Base-by-base conservation (phyloP, 2,888 invertebrate genomes). In the Pediacus dermestoides region DNA sequence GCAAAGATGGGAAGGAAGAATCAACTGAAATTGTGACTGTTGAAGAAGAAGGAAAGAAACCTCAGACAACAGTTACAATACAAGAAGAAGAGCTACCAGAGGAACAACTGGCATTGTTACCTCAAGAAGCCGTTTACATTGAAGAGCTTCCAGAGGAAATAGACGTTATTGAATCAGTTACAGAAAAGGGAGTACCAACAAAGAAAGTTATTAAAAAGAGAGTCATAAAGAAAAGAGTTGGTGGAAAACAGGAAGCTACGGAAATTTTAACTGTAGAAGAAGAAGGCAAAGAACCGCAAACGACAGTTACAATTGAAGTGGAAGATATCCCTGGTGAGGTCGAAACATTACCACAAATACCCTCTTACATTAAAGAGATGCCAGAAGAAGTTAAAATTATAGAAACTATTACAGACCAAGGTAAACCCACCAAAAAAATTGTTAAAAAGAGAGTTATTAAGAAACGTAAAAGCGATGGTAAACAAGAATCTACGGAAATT, bases 21-120 rank as follows among this genome's bases (percentile, higher is more conserved):
- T 37, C 52, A 11, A 50, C 54, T 27, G 70, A 70, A 55, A 70
- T 73, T 41, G 60, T 65, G 27, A 72, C 71, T 7, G 58, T 70
- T 21, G 66, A 64, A 46, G 57, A 61, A 46, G 52, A 52, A 16
- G 46, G 37, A 25, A 61, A 60, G 12, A 46, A 53, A 9, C 26
- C 26, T 9, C 9, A 26, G 10, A 26, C 26, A 26, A 26, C 10
- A 1, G 66, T 75, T 11, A 59, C 63, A 14, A 62, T 74, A 2
- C 63, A 61, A 16, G 65, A 70, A 16, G 39, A 56, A 54, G 37
- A 47, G 42, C 11, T 44, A 40, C 11, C 43, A 48, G 16, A 39
- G 13, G 13, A 28, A 14, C 11, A 28, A 13, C n/a, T n/a, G n/a
- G n/a, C n/a, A n/a, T n/a, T n/a, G n/a, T n/a, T n/a, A n/a, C n/a